Conservation (phyloP, 2,113 vertebrate species). For the Lophura nycthemera region DNA sequence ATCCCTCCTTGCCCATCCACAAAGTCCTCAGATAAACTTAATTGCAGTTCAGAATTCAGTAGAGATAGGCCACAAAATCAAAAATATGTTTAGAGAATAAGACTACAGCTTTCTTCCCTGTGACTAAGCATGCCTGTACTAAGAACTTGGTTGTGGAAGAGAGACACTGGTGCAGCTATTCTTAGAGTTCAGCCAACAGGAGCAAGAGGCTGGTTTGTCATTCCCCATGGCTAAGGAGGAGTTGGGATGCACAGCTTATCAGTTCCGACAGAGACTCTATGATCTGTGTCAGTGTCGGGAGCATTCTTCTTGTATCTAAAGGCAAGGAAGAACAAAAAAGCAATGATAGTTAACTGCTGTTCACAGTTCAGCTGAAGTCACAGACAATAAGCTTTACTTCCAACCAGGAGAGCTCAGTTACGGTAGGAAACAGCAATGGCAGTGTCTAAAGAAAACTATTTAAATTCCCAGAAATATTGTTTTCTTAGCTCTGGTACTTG, state of each 20-base stretch:
- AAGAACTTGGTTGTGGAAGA: background rate
- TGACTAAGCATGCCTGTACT: background rate
- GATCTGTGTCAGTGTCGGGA: slow-evolving; percentile 57
- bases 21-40: background rate
- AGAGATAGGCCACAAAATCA: background rate
- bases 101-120: background rate
- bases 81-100: background rate
- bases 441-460: background rate
- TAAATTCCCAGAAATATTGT: background rate
- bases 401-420: background rate
- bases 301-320: background rate
- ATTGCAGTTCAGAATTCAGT: background rate
- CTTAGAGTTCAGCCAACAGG: slow-evolving; percentile 36
- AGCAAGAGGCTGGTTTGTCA: slow-evolving; percentile 42
- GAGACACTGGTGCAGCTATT: slow-evolving; percentile 8
- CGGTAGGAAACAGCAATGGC: background rate
- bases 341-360: slow-evolving; percentile 17
- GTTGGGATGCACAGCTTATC: slow-evolving; percentile 45
- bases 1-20: background rate
- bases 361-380: slow-evolving; percentile 38
- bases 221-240: slow-evolving; percentile 30
- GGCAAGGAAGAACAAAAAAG: slow-evolving; percentile 31
- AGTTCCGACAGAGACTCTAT: slow-evolving; percentile 64
- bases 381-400: slow-evolving; percentile 12
- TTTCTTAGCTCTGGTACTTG: background rate